Evolutionary conservation across 2,888 invertebrate species (phyloP).

Genomic region (Pheosia tremula): DNA sequence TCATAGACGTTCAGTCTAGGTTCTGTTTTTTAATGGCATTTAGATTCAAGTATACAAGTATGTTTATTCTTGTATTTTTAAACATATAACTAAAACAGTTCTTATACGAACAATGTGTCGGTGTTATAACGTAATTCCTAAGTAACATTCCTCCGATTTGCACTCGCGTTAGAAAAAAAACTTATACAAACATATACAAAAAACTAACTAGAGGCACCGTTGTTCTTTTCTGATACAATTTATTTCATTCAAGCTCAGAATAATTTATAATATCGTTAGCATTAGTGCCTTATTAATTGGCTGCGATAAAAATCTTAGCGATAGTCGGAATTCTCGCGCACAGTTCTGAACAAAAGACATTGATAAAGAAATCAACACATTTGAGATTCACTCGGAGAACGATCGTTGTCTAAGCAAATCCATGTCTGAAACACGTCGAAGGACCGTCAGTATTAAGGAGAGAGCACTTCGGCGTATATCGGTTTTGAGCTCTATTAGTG

Average conservation of each 20-base stretch:
- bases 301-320: slow-evolving; percentile 35
- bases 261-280: slow-evolving; percentile 13
- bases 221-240: slow-evolving; percentile 3
- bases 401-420: slow-evolving; percentile 50
- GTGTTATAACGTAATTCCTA: neutral
- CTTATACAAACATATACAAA: neutral
- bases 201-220: slow-evolving; percentile 8
- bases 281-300: slow-evolving; percentile 28
- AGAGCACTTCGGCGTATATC: slow-evolving; percentile 11
- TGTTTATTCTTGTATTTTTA: too few relatives aligned
- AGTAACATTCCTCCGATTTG: neutral
- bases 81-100: too few relatives aligned
- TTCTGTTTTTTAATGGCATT: too few relatives aligned
- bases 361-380: slow-evolving; percentile 62
- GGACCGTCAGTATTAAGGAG: slow-evolving; percentile 39
- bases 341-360: slow-evolving; percentile 36
- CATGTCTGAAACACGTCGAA: slow-evolving; percentile 43
- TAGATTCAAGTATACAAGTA: too few relatives aligned
- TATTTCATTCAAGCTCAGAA: slow-evolving; percentile 7
- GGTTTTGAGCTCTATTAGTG: slow-evolving; percentile 11
- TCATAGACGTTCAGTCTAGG: too few relatives aligned
- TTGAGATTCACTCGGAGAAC: slow-evolving; percentile 43
- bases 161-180: neutral
- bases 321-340: slow-evolving; percentile 28
- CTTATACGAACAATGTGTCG: neutral